Base-by-base conservation (phyloP, 2,888 invertebrate genomes). In the Metopia argyrocephala region DNA sequence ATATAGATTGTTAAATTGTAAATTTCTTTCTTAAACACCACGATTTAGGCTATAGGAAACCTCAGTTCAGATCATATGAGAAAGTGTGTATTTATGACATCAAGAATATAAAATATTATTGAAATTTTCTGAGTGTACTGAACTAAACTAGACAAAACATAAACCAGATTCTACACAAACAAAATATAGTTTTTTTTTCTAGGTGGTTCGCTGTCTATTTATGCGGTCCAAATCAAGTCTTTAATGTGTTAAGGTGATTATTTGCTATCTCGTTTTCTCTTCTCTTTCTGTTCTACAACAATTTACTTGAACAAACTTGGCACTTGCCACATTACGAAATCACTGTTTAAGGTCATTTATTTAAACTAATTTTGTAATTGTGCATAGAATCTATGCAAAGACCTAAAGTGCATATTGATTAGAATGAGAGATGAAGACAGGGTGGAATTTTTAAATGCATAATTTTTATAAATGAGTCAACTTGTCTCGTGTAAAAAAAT, bases 281-380 rank as follows among this genome's bases (percentile, higher is more conserved):
- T 15, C 7, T 31, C 38, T 38, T 15, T 38, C 15, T 38, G 3
- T 21, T 52, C 23, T 52, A 20, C 3, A 25, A 68, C 46, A 21
- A 9, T 38, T 38, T 38, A 54, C 20, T 25, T 20, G n/a, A n/a
- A 20, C 46, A 57, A 64, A 50, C 64, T 64, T 54, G 74, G 75
- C 83, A 81, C 83, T 83, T 83, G 81, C 79, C 71, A 71, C 78
- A 85, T 87, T 87, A 84, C 87, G 85, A 85, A 87, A 87, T 86
- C 85, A 27, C 28, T 28, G 18, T 54, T 86, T 88, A 86, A 88
- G 89, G 88, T 88, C 88, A 87, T 87, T 87, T 88, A 86, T 88
- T 69, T 84, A 83, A 84, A 84, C 85, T 86, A 87, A 88, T 88
- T 88, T 86, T 38, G 38, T 38, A 12, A 15, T 38, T 9, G 38